Evolutionary conservation across 2,113 vertebrate genomes (phyloP).

Genomic region (Otis tarda): DNA sequence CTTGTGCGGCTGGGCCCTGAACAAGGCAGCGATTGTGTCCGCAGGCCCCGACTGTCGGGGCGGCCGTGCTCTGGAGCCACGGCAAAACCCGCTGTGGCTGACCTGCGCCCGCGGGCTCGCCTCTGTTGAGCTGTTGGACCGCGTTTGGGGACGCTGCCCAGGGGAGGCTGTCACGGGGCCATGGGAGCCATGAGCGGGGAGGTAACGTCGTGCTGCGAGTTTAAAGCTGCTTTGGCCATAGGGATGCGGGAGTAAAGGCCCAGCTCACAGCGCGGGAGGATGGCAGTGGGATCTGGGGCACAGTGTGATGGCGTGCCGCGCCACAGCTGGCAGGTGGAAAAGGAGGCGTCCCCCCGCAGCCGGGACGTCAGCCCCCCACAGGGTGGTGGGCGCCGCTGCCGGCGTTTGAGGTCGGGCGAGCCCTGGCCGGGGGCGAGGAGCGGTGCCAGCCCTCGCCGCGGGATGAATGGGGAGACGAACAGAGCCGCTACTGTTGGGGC

Average conservation of each 20-base stretch:
- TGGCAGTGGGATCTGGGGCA: accelerated
- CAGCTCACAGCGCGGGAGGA: accelerated
- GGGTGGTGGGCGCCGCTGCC: background rate
- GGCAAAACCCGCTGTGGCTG: background rate
- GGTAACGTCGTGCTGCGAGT: background rate
- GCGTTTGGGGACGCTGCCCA: background rate
- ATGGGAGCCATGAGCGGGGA: accelerated
- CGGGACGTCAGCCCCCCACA: accelerated
- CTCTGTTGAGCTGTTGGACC: accelerated
- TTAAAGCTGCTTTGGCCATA: background rate
- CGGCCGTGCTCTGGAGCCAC: accelerated
- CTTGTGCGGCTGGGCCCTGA: slow-evolving; percentile 1
- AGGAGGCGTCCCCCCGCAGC: background rate
- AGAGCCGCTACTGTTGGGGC: background rate
- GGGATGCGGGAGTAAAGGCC: accelerated
- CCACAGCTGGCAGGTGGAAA: background rate
- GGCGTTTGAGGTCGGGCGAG: background rate
- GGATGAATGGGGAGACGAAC: slow-evolving; percentile 14
- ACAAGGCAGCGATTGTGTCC: slow-evolving; percentile 53
- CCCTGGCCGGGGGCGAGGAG: background rate
- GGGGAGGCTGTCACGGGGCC: background rate
- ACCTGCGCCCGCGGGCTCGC: background rate
- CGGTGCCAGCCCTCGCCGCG: background rate
- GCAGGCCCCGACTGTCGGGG: background rate
- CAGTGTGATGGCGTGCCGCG: accelerated